Evolutionary conservation across 2,797 vertebrate species (phyloP).

Genomic region (Poecilia picta): DNA sequence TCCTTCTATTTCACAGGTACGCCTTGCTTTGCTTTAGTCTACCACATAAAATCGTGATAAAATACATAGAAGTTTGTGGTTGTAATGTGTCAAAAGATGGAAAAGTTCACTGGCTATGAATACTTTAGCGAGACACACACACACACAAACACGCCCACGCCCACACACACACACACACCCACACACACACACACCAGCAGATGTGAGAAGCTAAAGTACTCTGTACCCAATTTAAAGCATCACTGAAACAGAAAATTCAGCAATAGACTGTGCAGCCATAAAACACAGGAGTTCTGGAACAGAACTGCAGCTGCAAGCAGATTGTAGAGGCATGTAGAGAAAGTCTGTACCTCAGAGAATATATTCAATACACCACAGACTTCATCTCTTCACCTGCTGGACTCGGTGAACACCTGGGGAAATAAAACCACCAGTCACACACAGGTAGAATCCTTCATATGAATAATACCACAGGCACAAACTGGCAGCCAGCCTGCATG

Average conservation of each 20-base stretch:
- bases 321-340: not conserved
- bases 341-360: conserved; percentile 3
- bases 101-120: not conserved
- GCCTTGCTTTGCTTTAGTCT: not conserved
- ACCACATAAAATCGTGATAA: not conserved
- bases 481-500: not conserved
- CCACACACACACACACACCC: not conserved
- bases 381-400: conserved; percentile 2
- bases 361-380: not conserved
- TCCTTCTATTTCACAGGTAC: not conserved
- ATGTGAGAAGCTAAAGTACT: not conserved
- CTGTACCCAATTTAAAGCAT: conserved; percentile 3
- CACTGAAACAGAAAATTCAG: conserved; percentile 8
- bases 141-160: not conserved
- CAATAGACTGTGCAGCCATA: not conserved
- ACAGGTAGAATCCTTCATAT: not conserved
- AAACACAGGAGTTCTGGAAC: not conserved
- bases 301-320: not conserved
- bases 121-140: not conserved
- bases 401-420: conserved; percentile 1
- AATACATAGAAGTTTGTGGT: not conserved
- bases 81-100: not conserved
- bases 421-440: not conserved
- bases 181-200: not conserved
- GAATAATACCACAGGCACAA: not conserved